Evolutionary conservation across 2,113 vertebrate genomes (phyloP).

Genomic region (Epinephelus lanceolatus): DNA sequence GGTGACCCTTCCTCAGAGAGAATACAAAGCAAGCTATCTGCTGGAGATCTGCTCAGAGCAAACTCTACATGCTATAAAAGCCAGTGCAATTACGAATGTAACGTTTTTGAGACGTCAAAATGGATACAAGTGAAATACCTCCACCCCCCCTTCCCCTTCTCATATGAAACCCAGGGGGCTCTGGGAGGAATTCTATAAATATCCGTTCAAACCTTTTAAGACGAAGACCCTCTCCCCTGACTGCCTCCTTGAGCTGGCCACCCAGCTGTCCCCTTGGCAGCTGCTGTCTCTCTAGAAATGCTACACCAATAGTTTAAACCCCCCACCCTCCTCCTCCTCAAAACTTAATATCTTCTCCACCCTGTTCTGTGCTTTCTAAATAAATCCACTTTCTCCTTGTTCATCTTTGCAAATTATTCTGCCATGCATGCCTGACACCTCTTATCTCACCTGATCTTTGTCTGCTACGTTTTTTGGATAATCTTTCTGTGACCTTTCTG

Average conservation of each 20-base stretch:
- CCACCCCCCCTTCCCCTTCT: not conserved
- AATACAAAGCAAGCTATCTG: not conserved
- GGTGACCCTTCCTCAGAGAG: slow-evolving; percentile 3
- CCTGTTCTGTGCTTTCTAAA: slow-evolving; percentile 72
- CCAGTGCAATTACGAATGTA: not conserved
- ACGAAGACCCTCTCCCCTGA: slow-evolving; percentile 57
- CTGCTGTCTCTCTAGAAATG: slow-evolving; percentile 77
- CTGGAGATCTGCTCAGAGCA: not conserved
- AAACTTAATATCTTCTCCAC: slow-evolving; percentile 21
- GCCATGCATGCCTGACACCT: slow-evolving; percentile 8
- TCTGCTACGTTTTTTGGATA: not conserved
- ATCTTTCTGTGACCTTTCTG: not conserved
- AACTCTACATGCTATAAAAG: not conserved
- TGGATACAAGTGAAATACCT: slow-evolving; percentile 21
- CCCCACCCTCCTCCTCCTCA: slow-evolving; percentile 1
- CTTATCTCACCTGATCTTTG: not conserved
- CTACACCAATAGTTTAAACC: slow-evolving; percentile 49
- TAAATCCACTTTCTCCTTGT: slow-evolving; percentile 70
- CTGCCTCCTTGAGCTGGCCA: slow-evolving; percentile 24
- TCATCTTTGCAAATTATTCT: slow-evolving; percentile 44
- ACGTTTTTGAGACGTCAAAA: slow-evolving; percentile 1
- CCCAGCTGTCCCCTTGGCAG: slow-evolving; percentile 80
- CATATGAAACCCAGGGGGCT: slow-evolving; percentile 35
- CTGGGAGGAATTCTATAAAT: slow-evolving; percentile 79
- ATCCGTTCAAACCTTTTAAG: slow-evolving; percentile 81